Conservation (phyloP, 35 echinoderm and acorn worm genomes). For the Hemicentrotus pulcherrimus region DNA sequence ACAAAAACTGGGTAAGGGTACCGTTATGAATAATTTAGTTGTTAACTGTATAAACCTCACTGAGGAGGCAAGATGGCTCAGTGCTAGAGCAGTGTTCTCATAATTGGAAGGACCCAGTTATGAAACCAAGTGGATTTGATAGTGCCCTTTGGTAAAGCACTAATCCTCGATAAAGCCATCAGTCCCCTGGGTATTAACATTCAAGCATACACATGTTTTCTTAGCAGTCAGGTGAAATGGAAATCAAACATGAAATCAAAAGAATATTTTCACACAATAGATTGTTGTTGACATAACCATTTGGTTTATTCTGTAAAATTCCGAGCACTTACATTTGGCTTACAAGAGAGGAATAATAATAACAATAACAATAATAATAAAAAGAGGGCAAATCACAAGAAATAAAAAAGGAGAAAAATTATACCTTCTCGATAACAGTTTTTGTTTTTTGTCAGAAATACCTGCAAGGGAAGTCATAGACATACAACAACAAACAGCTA, state of each 20-base stretch:
- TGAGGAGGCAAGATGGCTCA: too few relatives aligned
- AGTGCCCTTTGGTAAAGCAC: too few relatives aligned
- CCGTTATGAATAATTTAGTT: too few relatives aligned
- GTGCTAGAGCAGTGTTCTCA: too few relatives aligned
- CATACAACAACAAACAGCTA: conserved; percentile 43
- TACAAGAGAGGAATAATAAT: conserved; percentile 49
- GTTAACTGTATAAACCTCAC: too few relatives aligned
- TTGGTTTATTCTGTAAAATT: conserved; percentile 57
- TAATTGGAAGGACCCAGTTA: too few relatives aligned
- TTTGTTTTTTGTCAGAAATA: conserved; percentile 36
- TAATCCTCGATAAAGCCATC: too few relatives aligned
- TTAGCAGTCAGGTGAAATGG: too few relatives aligned
- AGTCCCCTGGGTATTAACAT: too few relatives aligned
- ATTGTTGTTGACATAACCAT: conserved; percentile 41
- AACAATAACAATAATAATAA: not conserved
- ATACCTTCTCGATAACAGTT: conserved; percentile 9
- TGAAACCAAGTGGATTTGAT: too few relatives aligned
- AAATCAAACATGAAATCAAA: not conserved
- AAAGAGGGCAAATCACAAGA: conserved; percentile 39
- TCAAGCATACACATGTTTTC: too few relatives aligned
- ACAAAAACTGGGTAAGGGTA: too few relatives aligned
- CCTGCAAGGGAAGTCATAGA: conserved; percentile 32
- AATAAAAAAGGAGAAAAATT: conserved; percentile 14
- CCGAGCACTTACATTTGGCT: conserved; percentile 48
- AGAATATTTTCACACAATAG: not conserved